Evolutionary conservation across 2,797 vertebrate genomes (phyloP).

Genomic region (Buceros bicornis): DNA sequence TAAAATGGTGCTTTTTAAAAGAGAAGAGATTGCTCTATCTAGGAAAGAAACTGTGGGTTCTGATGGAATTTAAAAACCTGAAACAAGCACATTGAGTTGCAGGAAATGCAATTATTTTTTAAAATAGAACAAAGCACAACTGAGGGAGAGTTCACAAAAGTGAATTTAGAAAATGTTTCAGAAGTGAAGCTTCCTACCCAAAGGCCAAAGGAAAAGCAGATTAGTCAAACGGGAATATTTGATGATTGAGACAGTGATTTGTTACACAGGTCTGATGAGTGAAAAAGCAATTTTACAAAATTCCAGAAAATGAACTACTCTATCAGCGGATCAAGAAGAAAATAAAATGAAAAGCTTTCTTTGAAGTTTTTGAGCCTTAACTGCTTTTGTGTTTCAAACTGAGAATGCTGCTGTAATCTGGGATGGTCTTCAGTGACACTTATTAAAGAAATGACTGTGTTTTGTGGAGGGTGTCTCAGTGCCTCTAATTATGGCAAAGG

Average conservation of each 20-base stretch:
- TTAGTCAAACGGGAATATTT: constrained; percentile 41
- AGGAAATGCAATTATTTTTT: constrained; percentile 57
- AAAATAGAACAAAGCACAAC: constrained; percentile 24
- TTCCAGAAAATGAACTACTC: constrained; percentile 51
- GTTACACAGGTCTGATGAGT: constrained; percentile 60
- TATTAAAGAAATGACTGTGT: constrained; percentile 55
- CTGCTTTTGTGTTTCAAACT: constrained; percentile 56
- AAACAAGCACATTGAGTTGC: constrained; percentile 39
- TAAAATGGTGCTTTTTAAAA: neutral
- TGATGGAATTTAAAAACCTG: constrained; percentile 9
- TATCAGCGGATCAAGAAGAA: constrained; percentile 59
- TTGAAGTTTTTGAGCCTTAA: constrained; percentile 64
- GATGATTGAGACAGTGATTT: constrained; percentile 53
- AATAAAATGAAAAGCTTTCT: constrained; percentile 60
- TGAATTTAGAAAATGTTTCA: constrained; percentile 63
- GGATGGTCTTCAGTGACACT: constrained; percentile 11
- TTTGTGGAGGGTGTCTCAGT: constrained; percentile 9
- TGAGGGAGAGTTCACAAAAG: constrained; percentile 27
- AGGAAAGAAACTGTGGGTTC: neutral
- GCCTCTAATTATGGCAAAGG: constrained; percentile 47
- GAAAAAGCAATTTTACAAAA: constrained; percentile 51
- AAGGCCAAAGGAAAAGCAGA: constrained; percentile 41
- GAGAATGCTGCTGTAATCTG: constrained; percentile 45
- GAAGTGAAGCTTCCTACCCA: constrained; percentile 39
- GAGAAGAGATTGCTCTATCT: neutral